Evolutionary conservation across 2,888 invertebrate genomes (phyloP), one percentile per base, ranked within the genome.

Genomic region (Mellilla xanthometata): DNA sequence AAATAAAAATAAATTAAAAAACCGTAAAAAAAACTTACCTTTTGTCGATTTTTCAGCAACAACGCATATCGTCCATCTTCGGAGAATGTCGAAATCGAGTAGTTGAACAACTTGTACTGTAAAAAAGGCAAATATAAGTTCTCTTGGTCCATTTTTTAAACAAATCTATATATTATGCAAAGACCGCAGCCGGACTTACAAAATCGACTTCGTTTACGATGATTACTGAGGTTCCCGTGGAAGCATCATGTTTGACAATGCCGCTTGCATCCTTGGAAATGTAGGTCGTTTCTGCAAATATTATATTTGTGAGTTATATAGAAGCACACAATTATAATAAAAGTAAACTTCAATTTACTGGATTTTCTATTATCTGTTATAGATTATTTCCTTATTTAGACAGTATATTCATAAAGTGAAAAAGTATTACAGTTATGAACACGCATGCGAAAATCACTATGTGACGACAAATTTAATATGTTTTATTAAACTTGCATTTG

Each of bases 211-310:
- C 68, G 49, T 72, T 65, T 5, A 88, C 49, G 24, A 85, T 49
- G 1, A 70, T 69, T 7, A 54, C 49, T 13, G 63, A 63, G 9
- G 54, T 64, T 36, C 74, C 72, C 1, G 56, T 57, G 2, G 43
- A 42, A 0, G 75, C 84, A 32, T 87, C 64, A 51, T 76, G 80
- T 58, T 79, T 85, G 56, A 67, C 69, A 7, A 83, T 56, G 3
- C 81, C 82, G 3, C 62, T 65, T 2, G 69, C 67, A 39, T 87
- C 82, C 50, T 65, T 72, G 38, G 72, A 70, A 32, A 84, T 69
- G 39, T 81, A 86, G 56, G 81, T 75, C 4, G 68, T 68, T 39
- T 77, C 86, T 86, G 74, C 11, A 45, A 84, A 81, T 36, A 56
- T 19, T 19, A n/a, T n/a, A n/a, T n/a, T n/a, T n/a, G n/a, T n/a